Evolutionary conservation across 2,797 vertebrate genomes (phyloP), one percentile per base, ranked within the genome.

Genomic region (Anolis apletophallus): DNA sequence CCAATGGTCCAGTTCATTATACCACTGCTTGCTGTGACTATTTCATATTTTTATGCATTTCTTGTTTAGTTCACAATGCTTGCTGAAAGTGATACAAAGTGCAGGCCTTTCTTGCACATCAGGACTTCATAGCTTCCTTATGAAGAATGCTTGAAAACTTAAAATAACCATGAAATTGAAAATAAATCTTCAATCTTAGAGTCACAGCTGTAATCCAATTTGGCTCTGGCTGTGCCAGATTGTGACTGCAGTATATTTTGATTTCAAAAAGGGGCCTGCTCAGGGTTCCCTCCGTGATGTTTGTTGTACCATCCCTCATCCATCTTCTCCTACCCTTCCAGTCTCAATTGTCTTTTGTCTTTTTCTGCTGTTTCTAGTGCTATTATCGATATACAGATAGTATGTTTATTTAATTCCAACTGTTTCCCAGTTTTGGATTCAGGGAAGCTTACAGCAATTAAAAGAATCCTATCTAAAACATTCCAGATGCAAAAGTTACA

Each of bases 121-220:
- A 50, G 29, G 29, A 52, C 46, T 76, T 76, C 2, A n/a, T 14
- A 52, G 3, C 1, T 76, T 3, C 46, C 1, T 46, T 3, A 71
- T 46, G 0, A 26, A 0, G 59, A 57, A 34, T 77, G 85, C 87
- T 85, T 83, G 21, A 85, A 36, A 74, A 85, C 59, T 85, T 90
- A 40, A 71, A 23, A 85, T 46, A 80, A 46, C 8, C 17, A 34
- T 29, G 40, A 26, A 68, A 80, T 50, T 8, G 46, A 61, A 61
- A 83, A 75, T 74, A 72, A 17, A 71, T 19, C 69, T 72, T 72
- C 19, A 13, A 23, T 50, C 40, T 50, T 57, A 46, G 12, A 83
- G 55, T 61, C 81, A 61, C 50, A 40, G 54, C 81, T 46, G 10
- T n/a, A 77, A 21, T 57, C 75, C 75, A 77, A 1, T n/a, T 52